A percentile compares a stretch with the other conserved stretches of the same genome.
Conservation (phyloP, 2,797 vertebrate species). For the Gambusia yucatana region DNA sequence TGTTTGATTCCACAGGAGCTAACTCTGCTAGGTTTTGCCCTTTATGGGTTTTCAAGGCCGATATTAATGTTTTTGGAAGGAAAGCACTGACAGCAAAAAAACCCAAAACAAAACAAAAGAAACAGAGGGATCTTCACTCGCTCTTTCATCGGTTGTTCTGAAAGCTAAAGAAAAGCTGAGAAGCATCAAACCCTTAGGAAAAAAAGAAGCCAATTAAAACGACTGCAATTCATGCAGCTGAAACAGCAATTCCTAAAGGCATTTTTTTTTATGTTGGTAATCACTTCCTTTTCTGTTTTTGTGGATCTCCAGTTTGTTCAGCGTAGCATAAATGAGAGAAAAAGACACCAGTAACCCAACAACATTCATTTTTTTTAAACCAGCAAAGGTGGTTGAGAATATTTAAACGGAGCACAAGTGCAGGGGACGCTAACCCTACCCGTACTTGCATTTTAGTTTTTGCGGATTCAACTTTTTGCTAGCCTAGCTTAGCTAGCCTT, state of each 20-base stretch:
- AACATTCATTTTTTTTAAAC: neutral
- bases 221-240: constrained; percentile 17
- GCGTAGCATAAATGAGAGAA: neutral
- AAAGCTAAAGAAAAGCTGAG: neutral
- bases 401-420: neutral
- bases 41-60: constrained; percentile 61
- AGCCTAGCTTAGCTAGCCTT: no score
- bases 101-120: constrained; percentile 8
- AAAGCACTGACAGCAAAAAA: constrained; percentile 42
- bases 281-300: neutral
- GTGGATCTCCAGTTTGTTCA: neutral
- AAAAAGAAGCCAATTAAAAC: constrained; percentile 32
- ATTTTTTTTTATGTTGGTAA: neutral
- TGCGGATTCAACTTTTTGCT: no score
- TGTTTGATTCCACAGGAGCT: constrained; percentile 67
- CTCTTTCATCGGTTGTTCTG: constrained; percentile 36
- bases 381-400: neutral
- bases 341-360: neutral
- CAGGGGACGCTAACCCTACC: neutral
- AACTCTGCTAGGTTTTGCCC: constrained; percentile 63
- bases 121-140: constrained; percentile 25
- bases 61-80: constrained; percentile 61
- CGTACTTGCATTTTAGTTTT: neutral
- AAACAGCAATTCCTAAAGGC: constrained; percentile 23
- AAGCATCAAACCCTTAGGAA: constrained; percentile 23